phyloP scores from a whole-genome alignment of 2,797 vertebrate genomes.

The Melanotaenia maccullochi region DNA sequence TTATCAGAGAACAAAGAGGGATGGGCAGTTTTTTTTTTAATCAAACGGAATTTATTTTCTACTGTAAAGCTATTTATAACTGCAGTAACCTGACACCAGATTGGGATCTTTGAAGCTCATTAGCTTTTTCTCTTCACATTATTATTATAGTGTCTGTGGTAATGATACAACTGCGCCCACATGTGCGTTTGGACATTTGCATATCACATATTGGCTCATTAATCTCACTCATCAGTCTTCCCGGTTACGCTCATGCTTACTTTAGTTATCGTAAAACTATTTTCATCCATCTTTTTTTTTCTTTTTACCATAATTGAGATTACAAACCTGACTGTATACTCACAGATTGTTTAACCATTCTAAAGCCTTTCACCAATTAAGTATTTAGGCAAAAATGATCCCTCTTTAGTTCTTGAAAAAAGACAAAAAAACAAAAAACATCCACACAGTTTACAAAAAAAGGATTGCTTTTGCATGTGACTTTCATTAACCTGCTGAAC shows the following conservation, averaged over 20 bases:
- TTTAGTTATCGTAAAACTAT: conserved; percentile 12
- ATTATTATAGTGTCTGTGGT: conserved; percentile 56
- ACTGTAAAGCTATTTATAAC: conserved; percentile 30
- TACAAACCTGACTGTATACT: background rate
- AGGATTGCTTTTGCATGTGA: background rate
- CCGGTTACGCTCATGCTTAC: conserved; percentile 18
- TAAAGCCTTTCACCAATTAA: background rate
- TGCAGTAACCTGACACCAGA: conserved; percentile 17
- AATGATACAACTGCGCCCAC: conserved; percentile 43
- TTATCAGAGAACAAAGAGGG: conserved; percentile 17
- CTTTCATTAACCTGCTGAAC: background rate
- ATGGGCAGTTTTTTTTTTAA: conserved; percentile 12
- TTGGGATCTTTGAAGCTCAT: conserved; percentile 14
- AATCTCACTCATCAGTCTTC: conserved; percentile 47
- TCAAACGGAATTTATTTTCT: conserved; percentile 46
- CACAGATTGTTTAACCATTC: background rate
- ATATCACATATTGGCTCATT: conserved; percentile 37
- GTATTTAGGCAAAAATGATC: background rate
- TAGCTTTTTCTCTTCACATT: conserved; percentile 37
- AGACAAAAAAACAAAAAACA: background rate
- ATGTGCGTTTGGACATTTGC: conserved; percentile 35
- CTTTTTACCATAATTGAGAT: background rate
- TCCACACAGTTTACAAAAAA: background rate
- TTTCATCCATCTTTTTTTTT: background rate
- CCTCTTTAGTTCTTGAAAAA: background rate